Evolutionary conservation across 1,140 invertebrate species (phyloP).

Genomic region (Drosophila kanapiae): DNA sequence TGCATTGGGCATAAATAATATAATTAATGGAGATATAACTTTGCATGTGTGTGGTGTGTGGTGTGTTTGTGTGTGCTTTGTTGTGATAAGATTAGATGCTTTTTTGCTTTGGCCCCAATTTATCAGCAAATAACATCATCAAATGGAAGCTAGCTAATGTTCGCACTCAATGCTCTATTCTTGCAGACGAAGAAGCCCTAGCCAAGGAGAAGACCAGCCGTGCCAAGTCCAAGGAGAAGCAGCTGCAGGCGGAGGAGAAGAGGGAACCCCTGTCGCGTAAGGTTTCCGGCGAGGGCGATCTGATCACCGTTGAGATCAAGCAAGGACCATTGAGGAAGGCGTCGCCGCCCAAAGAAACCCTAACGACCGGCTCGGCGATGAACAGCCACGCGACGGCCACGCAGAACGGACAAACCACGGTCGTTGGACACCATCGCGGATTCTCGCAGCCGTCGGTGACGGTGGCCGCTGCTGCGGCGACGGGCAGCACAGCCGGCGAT

Average conservation of each 20-base stretch:
- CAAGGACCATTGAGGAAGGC: slow-evolving; percentile 57
- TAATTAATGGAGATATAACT: slow-evolving; percentile 37
- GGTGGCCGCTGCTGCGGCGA: slow-evolving; percentile 56
- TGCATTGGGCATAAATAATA: slow-evolving; percentile 27
- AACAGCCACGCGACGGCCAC: slow-evolving; percentile 84
- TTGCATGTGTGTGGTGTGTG: neutral
- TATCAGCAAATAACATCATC: slow-evolving; percentile 36
- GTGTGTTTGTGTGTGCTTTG: slow-evolving; percentile 1
- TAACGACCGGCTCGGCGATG: slow-evolving; percentile 61
- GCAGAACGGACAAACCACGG: slow-evolving; percentile 84
- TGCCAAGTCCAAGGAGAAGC: slow-evolving; percentile 8
- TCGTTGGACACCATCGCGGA: slow-evolving; percentile 85
- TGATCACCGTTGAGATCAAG: slow-evolving; percentile 72
- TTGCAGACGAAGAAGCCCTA: slow-evolving; percentile 72
- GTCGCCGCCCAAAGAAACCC: slow-evolving; percentile 15
- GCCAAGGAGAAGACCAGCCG: slow-evolving; percentile 22
- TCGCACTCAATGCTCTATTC: slow-evolving; percentile 12
- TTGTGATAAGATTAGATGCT: slow-evolving; percentile 42
- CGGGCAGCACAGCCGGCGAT: slow-evolving; percentile 78
- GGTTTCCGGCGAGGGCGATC: slow-evolving; percentile 38
- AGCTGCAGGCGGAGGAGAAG: slow-evolving; percentile 15
- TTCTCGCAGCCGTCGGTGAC: slow-evolving; percentile 84
- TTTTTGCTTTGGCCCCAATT: slow-evolving; percentile 15
- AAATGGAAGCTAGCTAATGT: slow-evolving; percentile 20
- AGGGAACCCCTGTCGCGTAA: slow-evolving; percentile 28